phyloP scores from a whole-genome alignment of 2,888 invertebrate species.

The Mayetiola destructor region DNA sequence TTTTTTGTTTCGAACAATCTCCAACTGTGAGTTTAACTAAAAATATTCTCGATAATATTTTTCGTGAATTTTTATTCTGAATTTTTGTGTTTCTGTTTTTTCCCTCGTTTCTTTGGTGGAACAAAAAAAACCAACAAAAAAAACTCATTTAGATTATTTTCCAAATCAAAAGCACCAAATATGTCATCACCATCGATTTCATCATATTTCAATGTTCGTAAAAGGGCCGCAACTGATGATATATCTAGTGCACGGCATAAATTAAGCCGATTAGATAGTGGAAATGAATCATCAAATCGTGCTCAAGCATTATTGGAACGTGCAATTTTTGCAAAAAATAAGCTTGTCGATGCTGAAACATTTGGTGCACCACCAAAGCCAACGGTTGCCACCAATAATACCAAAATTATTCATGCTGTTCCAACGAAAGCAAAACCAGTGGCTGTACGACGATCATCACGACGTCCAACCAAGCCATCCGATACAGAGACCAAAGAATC shows the following conservation, averaged over 20 bases:
- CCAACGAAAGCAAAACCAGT: neutral
- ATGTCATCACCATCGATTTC: conserved; percentile 69
- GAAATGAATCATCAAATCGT: neutral
- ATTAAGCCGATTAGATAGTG: conserved; percentile 34
- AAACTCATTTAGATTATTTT: neutral
- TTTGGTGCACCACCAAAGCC: neutral
- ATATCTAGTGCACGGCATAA: conserved; percentile 41
- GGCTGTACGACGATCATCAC: neutral
- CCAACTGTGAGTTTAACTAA: too few relatives aligned
- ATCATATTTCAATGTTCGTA: conserved; percentile 60
- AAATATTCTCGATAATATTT: too few relatives aligned
- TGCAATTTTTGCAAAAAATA: conserved; percentile 7
- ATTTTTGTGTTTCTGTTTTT: too few relatives aligned
- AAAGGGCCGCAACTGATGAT: conserved; percentile 59
- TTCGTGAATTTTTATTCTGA: too few relatives aligned
- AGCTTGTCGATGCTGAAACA: conserved; percentile 1
- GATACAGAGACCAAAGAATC: conserved; percentile 18
- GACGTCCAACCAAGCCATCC: neutral
- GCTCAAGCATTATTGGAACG: neutral
- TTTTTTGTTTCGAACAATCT: too few relatives aligned
- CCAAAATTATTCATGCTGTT: neutral
- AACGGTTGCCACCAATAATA: neutral
- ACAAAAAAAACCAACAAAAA: too few relatives aligned
- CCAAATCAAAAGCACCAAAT: conserved; percentile 16
- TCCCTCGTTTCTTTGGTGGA: too few relatives aligned